These are phyloP conservation scores for Eretmochelys imbricata DNA, from an alignment of 2,113 vertebrate genomes.

Conservation along the genomic window DNA sequence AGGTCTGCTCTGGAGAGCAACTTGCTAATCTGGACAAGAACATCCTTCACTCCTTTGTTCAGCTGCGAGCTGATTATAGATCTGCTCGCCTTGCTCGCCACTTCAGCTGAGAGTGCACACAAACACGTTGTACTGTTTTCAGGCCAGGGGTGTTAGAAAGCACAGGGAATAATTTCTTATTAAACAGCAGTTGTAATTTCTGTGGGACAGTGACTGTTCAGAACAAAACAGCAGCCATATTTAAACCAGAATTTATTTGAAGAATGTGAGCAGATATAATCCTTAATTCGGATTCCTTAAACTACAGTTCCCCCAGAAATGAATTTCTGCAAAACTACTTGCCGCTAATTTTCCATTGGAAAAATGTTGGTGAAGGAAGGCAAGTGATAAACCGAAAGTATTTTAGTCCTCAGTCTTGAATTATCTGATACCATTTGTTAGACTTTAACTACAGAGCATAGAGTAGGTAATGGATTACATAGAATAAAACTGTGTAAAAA, in stretches of 20 bases:
- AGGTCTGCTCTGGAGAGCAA: conserved; percentile 98
- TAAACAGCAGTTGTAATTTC: conserved; percentile 60
- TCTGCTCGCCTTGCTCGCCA: conserved; percentile 94
- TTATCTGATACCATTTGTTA: conserved; percentile 60
- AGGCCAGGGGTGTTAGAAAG: conserved; percentile 62
- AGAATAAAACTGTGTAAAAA: conserved; percentile 66
- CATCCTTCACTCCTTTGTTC: conserved; percentile 98
- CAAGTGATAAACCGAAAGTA: conserved; percentile 57
- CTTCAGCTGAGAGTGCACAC: conserved; percentile 88
- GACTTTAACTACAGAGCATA: conserved; percentile 66
- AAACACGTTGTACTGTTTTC: conserved; percentile 1
- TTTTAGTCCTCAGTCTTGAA: conserved; percentile 60
- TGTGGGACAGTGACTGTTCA: conserved; percentile 62
- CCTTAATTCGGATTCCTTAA: conserved; percentile 37
- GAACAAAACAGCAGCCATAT: conserved; percentile 74
- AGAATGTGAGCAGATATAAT: conserved; percentile 47
- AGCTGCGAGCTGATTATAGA: conserved; percentile 96
- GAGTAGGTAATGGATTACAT: conserved; percentile 73
- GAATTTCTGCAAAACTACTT: conserved; percentile 49
- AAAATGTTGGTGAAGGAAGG: conserved; percentile 38
- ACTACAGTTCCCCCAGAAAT: conserved; percentile 58
- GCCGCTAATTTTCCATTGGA: conserved; percentile 40
- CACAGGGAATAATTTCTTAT: conserved; percentile 70
- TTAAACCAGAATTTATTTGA: conserved; percentile 38
- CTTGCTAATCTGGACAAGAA: conserved; percentile 98